Evolutionary conservation across 2,797 vertebrate species (phyloP), one percentile per base, ranked within the genome.

Genomic region (Amblyopsis hoosieri): DNA sequence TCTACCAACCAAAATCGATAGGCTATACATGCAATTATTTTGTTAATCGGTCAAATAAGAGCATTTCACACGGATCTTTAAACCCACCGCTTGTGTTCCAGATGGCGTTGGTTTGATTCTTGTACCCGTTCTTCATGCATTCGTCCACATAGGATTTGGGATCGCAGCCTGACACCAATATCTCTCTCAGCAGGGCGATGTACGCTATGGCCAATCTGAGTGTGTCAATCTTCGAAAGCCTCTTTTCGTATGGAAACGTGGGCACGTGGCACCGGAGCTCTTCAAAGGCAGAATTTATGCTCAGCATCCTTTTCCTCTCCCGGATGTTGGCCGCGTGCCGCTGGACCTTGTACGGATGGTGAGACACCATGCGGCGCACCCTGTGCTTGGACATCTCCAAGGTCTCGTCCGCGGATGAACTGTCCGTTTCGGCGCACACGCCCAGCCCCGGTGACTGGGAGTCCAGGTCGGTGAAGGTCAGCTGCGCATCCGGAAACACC

Each of bases 11-110:
- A 50, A 50, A 10, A 17, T 15, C 3, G 49, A 50, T 17, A n/a
- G 15, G 13, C 2, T 14, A 14, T 50, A 8, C 9, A 9, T 17
- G 49, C 5, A 50, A 50, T n/a, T 15, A n/a, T n/a, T 3, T 50
- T n/a, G 7, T 50, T 50, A 19, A 52, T 15, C 13, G 1, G 15
- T 11, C 50, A 52, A 14, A 54, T 11, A 29, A 17, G 8, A 12
- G 11, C 19, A 7, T 4, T 13, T 33, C 3, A 11, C 47, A 48
- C 7, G 1, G 12, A 12, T 12, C 4, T 37, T 15, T 66, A 5
- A 14, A 0, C 93, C 92, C 83, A 94, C 93, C 93, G 0, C 94
- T 96, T 0, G 91, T 94, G 37, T 94, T 93, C 94, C 95, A 95
- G 64, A 90, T 72, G 1, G 91, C 92, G 47, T 72, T 84, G 73